Evolutionary conservation across 2,113 vertebrate genomes (phyloP), one percentile per base, ranked within the genome.

Genomic region (Elgaria multicarinata): DNA sequence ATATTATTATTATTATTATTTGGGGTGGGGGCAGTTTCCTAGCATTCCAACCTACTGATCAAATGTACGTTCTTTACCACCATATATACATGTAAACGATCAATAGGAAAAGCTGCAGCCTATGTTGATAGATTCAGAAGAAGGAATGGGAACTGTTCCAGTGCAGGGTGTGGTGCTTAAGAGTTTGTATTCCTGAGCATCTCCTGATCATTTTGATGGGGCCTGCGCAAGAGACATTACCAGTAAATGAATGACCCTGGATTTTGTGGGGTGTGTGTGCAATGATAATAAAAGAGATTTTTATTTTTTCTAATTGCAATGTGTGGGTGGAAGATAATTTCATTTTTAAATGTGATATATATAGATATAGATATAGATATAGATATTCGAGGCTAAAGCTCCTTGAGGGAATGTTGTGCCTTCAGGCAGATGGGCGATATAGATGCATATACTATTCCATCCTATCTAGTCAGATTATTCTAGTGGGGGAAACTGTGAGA

Each of bases 391-490:
- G 69, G 79, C 90, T 87, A 91, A 79, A 76, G 72, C 31, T 44
- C 80, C 83, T 85, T 67, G 36, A 76, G 69, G 18, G 39, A 67
- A 33, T 22, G 20, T 26, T 71, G 64, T 88, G 39, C 72, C 36
- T 31, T 90, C 90, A 80, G 85, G 14, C 64, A 72, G 66, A 71
- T 55, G 46, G 82, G 31, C 8, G 39, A 77, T 44, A 66, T 7
- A 89, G 20, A 62, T 62, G 3, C 18, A 79, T 85, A 91, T 91
- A 89, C 77, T 3, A 71, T 92, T 92, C 90, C 31, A 18, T 64
- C 39, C 0, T 64, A 55, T 80, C 39, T 44, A 20, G 33, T 91
- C 0, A 0, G 9, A 33, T 39, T 0, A 0, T 75, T 88, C 85
- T 90, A 55, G 13, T 12, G 1, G 1, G 50, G 67, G 62, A 64